Evolutionary conservation across 2,888 invertebrate species (phyloP), one percentile per base, ranked within the genome.

Genomic region (Netelia virgata): DNA sequence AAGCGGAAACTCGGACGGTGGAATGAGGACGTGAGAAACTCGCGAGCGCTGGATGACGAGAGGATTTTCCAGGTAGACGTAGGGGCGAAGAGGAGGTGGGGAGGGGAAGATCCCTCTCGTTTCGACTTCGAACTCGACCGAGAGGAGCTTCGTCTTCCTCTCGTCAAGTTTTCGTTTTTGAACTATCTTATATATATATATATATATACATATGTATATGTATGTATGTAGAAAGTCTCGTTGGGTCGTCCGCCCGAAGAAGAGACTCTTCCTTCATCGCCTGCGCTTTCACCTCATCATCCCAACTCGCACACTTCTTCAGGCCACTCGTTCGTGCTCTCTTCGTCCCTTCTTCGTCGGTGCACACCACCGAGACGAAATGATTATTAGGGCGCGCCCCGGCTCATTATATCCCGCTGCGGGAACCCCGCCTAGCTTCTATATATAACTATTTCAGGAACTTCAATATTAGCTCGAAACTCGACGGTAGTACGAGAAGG

Each of bases 381-480:
- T 88, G 87, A 90, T 90, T 91, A 91, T 90, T 87, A 89, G 82
- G 77, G 83, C 80, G 82, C 55, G 47, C 43, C 11, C 80, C 78
- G 86, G 87, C 90, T 90, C 89, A 89, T 91, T 89, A 90, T 87
- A 76, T 68, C 53, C 87, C 87, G 64, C 50, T 75, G 55, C 70
- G 66, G 66, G 63, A 63, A 55, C 55, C 53, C 16, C 14, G 36
- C 63, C 61, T 74, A 79, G 68, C 53, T 11, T 72, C 79, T 28
- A 84, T 82, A 79, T 84, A 82, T 88, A 89, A 89, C 88, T 90
- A 88, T 90, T 89, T 88, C 86, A 86, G 83, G 84, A 90, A 90
- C 87, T 90, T 90, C 87, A 90, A 91, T 91, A 90, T 90, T 90
- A 91, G 87, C 90, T 88, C 81, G 75, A 82, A 86, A 84, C 86